phyloP scores from a whole-genome alignment of 2,888 invertebrate genomes.

The Lithophane leautieri region DNA sequence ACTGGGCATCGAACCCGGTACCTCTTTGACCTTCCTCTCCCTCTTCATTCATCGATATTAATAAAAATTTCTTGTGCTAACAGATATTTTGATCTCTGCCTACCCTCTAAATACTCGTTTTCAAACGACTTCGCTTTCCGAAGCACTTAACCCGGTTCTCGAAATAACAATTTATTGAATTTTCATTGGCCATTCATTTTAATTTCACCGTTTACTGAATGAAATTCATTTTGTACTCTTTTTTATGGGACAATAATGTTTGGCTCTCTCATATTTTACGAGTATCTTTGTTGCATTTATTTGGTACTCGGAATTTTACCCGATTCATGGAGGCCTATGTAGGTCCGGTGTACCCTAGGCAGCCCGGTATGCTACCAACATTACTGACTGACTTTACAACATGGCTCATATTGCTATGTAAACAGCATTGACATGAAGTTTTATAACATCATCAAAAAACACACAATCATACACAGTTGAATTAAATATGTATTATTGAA shows the following conservation, averaged over 20 bases:
- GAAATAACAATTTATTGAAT: conserved; percentile 53
- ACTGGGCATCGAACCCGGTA: too few relatives aligned
- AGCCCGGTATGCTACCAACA: not conserved
- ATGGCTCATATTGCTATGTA: too few relatives aligned
- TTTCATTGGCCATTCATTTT: conserved; percentile 56
- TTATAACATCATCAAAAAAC: too few relatives aligned
- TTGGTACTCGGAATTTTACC: not conserved
- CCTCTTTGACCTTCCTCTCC: not conserved
- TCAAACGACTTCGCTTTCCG: conserved; percentile 5
- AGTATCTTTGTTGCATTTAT: not conserved
- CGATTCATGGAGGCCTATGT: not conserved
- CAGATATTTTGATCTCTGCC: not conserved
- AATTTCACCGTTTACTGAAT: conserved; percentile 32
- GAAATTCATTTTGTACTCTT: conserved; percentile 24
- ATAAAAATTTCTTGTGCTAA: not conserved
- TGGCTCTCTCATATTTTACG: not conserved
- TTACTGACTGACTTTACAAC: not conserved
- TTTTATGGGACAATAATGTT: conserved; percentile 6
- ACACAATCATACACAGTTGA: too few relatives aligned
- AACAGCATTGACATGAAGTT: too few relatives aligned
- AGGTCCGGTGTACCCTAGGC: not conserved
- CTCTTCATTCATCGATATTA: not conserved
- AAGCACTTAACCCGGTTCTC: conserved; percentile 39
- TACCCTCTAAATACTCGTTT: not conserved
- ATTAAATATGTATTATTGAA: too few relatives aligned